These are phyloP conservation scores for Zosterops japonicus DNA, from an alignment of 2,113 vertebrate genomes.

Conservation along the genomic window DNA sequence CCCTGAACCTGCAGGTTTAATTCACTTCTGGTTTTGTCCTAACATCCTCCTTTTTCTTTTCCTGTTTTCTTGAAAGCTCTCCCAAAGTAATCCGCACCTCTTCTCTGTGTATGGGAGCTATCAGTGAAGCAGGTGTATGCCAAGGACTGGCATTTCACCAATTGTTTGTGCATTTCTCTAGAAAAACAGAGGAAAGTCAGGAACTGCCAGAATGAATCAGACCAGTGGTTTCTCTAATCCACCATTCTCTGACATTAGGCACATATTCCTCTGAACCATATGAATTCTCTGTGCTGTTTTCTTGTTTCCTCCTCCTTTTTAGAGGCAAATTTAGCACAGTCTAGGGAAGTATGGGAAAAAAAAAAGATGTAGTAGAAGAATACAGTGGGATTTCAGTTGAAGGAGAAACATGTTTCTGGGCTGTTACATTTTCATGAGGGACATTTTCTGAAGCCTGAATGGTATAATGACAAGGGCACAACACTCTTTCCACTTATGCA, in stretches of 20 bases:
- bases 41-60: background rate
- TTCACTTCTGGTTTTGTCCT: background rate
- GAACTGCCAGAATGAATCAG: background rate
- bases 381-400: background rate
- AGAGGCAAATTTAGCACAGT: background rate
- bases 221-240: background rate
- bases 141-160: background rate
- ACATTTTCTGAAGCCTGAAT: background rate
- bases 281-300: background rate
- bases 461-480: background rate
- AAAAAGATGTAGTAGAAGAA: background rate
- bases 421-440: background rate
- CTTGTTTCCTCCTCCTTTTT: background rate
- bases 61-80: background rate
- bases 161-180: background rate
- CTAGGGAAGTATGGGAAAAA: background rate
- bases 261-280: background rate
- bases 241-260: background rate
- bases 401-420: background rate
- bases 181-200: background rate
- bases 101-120: background rate
- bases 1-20: background rate
- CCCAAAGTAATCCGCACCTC: background rate
- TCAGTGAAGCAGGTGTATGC: background rate
- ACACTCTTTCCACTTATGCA: background rate